Evolutionary conservation across 1,140 invertebrate genomes (phyloP).

Genomic region (Sitophilus oryzae): DNA sequence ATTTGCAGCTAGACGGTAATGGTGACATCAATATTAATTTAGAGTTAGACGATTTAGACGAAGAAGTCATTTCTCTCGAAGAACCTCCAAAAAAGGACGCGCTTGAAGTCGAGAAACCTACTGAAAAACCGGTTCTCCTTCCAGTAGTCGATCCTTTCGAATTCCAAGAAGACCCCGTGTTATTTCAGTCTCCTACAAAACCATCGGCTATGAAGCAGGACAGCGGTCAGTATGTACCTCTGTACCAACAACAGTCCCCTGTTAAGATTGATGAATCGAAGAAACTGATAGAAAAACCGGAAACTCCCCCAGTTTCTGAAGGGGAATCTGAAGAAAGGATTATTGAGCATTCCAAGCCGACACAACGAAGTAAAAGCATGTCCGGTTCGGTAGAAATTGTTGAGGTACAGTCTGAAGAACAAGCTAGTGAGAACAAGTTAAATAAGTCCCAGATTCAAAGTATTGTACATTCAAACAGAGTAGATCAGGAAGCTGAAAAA

Average conservation of each 20-base stretch:
- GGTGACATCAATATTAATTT: conserved; percentile 40
- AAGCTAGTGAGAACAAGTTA: conserved; percentile 39
- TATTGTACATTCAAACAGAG: conserved; percentile 32
- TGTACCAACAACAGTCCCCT: conserved; percentile 25
- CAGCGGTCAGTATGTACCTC: conserved; percentile 14
- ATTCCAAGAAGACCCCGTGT: conserved; percentile 41
- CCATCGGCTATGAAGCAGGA: conserved; percentile 25
- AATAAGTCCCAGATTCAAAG: conserved; percentile 40
- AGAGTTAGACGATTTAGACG: conserved; percentile 39
- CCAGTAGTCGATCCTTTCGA: conserved; percentile 48
- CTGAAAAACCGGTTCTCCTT: neutral
- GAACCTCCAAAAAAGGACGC: neutral
- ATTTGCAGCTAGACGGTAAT: conserved; percentile 39
- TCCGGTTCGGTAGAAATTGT: conserved; percentile 35
- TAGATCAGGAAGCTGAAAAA: conserved; percentile 18
- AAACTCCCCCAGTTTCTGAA: neutral
- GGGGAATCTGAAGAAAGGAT: neutral
- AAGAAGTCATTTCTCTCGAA: conserved; percentile 26
- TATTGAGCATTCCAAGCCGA: neutral
- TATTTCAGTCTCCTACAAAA: conserved; percentile 32
- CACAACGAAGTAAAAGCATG: conserved; percentile 6
- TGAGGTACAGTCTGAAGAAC: conserved; percentile 38
- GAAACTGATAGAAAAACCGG: neutral
- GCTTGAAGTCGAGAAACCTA: neutral
- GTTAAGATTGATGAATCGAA: conserved; percentile 11